Conservation (phyloP, 1,140 invertebrate genomes). For the Zaprionus africanus region DNA sequence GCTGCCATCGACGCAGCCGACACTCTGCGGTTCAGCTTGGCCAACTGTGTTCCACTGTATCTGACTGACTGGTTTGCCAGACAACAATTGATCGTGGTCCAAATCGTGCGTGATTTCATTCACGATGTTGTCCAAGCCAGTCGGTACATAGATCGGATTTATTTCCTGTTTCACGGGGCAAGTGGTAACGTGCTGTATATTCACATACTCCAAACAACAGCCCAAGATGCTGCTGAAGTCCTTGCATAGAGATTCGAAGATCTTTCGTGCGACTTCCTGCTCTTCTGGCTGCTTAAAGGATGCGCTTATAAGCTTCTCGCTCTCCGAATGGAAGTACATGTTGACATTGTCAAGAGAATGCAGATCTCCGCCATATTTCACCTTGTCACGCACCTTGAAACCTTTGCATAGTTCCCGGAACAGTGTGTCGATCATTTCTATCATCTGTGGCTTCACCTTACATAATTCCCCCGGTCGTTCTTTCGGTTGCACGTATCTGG, state of each 20-base stretch:
- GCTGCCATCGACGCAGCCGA: constrained; percentile 90
- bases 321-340: constrained; percentile 74
- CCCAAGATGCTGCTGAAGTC: constrained; percentile 76
- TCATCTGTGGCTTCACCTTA: constrained; percentile 52
- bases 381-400: constrained; percentile 57
- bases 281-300: constrained; percentile 56
- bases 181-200: constrained; percentile 74
- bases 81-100: constrained; percentile 54
- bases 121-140: constrained; percentile 84
- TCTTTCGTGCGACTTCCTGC: constrained; percentile 59
- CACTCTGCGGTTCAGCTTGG: constrained; percentile 39
- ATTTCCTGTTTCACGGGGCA: constrained; percentile 53
- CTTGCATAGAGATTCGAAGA: constrained; percentile 77
- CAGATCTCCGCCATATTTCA: constrained; percentile 59
- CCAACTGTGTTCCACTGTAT: constrained; percentile 82
- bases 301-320: constrained; percentile 46
- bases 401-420: constrained; percentile 72
- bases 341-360: constrained; percentile 74
- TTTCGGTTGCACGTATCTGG: constrained; percentile 47
- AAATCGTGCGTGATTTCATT: constrained; percentile 54
- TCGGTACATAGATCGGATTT: constrained; percentile 65
- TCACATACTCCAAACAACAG: constrained; percentile 75
- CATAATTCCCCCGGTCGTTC: constrained; percentile 18
- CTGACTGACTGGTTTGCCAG: constrained; percentile 73
- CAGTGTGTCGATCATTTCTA: constrained; percentile 63